Evolutionary conservation across 2,888 invertebrate species (phyloP).

Genomic region (Ethmia dodecea): DNA sequence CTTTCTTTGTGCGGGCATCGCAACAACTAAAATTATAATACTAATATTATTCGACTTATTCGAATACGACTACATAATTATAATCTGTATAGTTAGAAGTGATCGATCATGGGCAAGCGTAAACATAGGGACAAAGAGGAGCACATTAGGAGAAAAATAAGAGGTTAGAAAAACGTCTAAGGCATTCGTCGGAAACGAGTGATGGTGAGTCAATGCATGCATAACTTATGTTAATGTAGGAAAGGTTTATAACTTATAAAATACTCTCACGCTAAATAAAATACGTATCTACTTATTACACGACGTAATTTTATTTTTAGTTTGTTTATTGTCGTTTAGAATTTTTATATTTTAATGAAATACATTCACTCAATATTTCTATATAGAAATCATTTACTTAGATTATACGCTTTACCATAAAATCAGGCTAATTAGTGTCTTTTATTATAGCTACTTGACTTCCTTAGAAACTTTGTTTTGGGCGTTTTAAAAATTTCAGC

Average conservation of each 20-base stretch:
- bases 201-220: neutral
- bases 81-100: too few relatives aligned
- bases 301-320: too few relatives aligned
- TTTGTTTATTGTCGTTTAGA: too few relatives aligned
- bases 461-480: neutral
- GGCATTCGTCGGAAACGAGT: neutral
- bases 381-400: too few relatives aligned
- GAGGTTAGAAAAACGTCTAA: neutral
- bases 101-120: neutral
- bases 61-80: too few relatives aligned
- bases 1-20: constrained; percentile 2
- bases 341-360: too few relatives aligned
- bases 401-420: neutral
- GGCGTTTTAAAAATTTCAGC: too few relatives aligned
- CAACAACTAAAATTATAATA: neutral
- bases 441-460: neutral
- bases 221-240: neutral
- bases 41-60: neutral
- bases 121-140: neutral
- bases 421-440: neutral
- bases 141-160: neutral
- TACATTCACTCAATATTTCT: too few relatives aligned
- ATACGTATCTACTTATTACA: too few relatives aligned
- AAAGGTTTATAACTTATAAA: neutral
- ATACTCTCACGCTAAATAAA: too few relatives aligned